Conservation (phyloP, 2,113 vertebrate genomes). For the Camelus bactrianus region DNA sequence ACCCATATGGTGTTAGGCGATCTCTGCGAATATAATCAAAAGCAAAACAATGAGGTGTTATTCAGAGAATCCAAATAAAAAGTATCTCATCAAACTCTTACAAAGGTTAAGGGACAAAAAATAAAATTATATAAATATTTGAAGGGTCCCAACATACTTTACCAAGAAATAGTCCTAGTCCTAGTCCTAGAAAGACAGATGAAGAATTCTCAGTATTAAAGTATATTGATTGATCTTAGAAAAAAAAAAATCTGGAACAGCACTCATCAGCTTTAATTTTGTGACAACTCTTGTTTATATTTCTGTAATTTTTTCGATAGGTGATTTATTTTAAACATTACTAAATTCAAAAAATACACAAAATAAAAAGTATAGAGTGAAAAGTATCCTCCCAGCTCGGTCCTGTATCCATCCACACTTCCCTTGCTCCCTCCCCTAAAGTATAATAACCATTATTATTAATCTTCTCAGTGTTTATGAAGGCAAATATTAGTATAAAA, state of each 20-base stretch:
- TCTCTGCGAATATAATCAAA: neutral
- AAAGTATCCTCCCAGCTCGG: neutral
- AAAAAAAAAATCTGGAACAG: neutral
- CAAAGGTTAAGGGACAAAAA: neutral
- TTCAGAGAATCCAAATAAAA: neutral
- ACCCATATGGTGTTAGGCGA: fast-evolving
- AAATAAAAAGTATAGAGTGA: neutral
- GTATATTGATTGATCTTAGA: neutral
- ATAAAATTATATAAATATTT: neutral
- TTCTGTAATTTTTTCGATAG: neutral
- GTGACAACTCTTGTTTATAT: neutral
- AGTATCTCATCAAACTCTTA: neutral
- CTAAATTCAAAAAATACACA: neutral
- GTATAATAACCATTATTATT: neutral
- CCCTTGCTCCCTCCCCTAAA: neutral
- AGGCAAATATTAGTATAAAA: neutral
- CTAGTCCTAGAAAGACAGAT: neutral
- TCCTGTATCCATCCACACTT: neutral
- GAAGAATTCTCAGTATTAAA: neutral
- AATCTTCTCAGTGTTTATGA: neutral
- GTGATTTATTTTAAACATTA: neutral
- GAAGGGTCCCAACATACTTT: neutral
- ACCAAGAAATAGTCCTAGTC: neutral
- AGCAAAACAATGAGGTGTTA: neutral
- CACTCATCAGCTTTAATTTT: neutral